Conservation (phyloP, 2,888 invertebrate species). For the Perdita meconis region DNA sequence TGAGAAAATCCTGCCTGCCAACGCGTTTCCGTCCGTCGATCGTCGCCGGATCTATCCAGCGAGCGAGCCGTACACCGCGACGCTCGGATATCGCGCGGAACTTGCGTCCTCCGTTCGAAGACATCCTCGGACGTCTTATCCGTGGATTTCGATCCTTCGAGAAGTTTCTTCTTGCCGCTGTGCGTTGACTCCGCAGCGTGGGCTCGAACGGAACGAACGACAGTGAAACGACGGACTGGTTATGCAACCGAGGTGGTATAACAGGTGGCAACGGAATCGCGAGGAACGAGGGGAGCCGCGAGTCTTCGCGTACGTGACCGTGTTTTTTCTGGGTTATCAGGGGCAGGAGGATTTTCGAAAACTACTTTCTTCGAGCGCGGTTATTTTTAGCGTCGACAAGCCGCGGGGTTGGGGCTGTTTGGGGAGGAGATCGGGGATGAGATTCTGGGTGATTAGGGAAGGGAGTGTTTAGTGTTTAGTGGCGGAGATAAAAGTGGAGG, state of each 20-base stretch:
- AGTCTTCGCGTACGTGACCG: slow-evolving; percentile 1
- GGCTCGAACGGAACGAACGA: background rate
- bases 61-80: background rate
- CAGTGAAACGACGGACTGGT: slow-evolving; percentile 6
- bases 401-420: too few relatives aligned
- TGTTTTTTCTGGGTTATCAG: background rate
- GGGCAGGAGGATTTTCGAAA: background rate
- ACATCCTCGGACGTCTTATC: too few relatives aligned
- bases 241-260: slow-evolving; percentile 31
- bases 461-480: too few relatives aligned
- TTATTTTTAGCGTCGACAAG: too few relatives aligned
- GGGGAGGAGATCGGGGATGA: too few relatives aligned
- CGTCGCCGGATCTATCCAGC: background rate
- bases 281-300: background rate
- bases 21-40: slow-evolving; percentile 51
- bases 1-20: slow-evolving; percentile 57
- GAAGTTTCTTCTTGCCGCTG: background rate
- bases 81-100: background rate
- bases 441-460: too few relatives aligned
- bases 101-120: background rate
- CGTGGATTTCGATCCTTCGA: background rate
- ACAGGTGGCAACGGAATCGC: slow-evolving; percentile 22
- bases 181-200: background rate
- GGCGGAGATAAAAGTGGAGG: too few relatives aligned
- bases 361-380: background rate